phyloP scores from a whole-genome alignment of 2,888 invertebrate genomes.

The Scelioninae gen. 1 region DNA sequence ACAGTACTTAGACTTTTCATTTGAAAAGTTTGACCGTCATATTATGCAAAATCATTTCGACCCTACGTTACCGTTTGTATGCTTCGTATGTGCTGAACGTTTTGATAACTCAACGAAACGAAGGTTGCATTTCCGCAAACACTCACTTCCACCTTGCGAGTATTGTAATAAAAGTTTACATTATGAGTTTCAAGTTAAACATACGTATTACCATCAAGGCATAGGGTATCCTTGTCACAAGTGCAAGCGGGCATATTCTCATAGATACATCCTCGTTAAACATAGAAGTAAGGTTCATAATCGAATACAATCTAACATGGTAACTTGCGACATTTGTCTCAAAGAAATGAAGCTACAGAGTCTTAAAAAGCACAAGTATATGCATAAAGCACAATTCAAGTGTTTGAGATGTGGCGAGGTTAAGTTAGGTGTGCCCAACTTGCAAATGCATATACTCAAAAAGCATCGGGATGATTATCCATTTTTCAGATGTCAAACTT shows the following conservation, averaged over 20 bases:
- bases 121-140: slow-evolving; percentile 71
- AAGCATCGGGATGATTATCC: slow-evolving; percentile 71
- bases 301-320: neutral
- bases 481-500: slow-evolving; percentile 69
- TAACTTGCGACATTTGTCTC: slow-evolving; percentile 71
- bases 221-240: slow-evolving; percentile 78
- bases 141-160: slow-evolving; percentile 68
- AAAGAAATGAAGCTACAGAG: slow-evolving; percentile 66
- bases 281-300: slow-evolving; percentile 68
- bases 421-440: slow-evolving; percentile 10
- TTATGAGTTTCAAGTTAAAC: slow-evolving; percentile 66
- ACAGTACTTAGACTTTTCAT: slow-evolving; percentile 40
- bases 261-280: slow-evolving; percentile 56
- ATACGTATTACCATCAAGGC: slow-evolving; percentile 78
- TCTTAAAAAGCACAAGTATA: slow-evolving; percentile 65
- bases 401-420: slow-evolving; percentile 69
- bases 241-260: slow-evolving; percentile 76
- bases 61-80: slow-evolving; percentile 68
- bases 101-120: slow-evolving; percentile 71
- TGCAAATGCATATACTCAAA: slow-evolving; percentile 59
- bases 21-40: slow-evolving; percentile 75
- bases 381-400: slow-evolving; percentile 44
- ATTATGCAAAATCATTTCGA: slow-evolving; percentile 72
- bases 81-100: slow-evolving; percentile 73
- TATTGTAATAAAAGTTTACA: slow-evolving; percentile 70